Evolutionary conservation across 2,888 invertebrate genomes (phyloP), one percentile per base, ranked within the genome.

Genomic region (Tridacna crocea): DNA sequence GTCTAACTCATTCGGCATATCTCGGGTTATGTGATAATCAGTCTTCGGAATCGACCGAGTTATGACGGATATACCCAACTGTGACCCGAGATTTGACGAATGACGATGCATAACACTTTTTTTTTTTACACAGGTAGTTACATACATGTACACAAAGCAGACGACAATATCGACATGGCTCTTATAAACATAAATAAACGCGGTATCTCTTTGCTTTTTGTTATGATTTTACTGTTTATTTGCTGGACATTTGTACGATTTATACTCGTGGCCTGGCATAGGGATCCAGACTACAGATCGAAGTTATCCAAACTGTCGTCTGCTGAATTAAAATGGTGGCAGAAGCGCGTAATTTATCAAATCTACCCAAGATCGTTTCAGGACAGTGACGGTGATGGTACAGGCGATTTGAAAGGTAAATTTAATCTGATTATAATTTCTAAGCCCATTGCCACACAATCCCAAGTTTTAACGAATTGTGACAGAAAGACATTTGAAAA

Each of bases 311-410:
- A 36, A 36, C 36, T 36, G 11, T n/a, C 15, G 75, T 66, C 66
- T 66, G 66, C 66, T 46, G 17, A 72, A 19, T 96, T 96, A 89
- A 96, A 96, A 80, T 98, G 98, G 98, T 98, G 97, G 97, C 95
- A 97, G 92, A 96, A 96, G 66, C 96, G 96, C 58, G 96, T 96
- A 15, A 96, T 98, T 75, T 98, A 98, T 94, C 98, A 98, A 95
- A 96, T 94, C 10, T 93, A 94, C 77, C 92, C 93, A 11, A 79
- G 89, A 17, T 93, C 98, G 0, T 98, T 97, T 94, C 96, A 96
- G 93, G 98, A 99, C 93, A 96, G 96, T 22, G 72, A 91, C 93
- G 96, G 96, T 0, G 97, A 98, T 94, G 98, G 98, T 11, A 95
- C 97, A 19, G 98, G 98, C 0, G 98, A 98, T 94, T 51, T 92